phyloP scores from a whole-genome alignment of 2,888 invertebrate genomes.

The Eugnorisma glareosa region DNA sequence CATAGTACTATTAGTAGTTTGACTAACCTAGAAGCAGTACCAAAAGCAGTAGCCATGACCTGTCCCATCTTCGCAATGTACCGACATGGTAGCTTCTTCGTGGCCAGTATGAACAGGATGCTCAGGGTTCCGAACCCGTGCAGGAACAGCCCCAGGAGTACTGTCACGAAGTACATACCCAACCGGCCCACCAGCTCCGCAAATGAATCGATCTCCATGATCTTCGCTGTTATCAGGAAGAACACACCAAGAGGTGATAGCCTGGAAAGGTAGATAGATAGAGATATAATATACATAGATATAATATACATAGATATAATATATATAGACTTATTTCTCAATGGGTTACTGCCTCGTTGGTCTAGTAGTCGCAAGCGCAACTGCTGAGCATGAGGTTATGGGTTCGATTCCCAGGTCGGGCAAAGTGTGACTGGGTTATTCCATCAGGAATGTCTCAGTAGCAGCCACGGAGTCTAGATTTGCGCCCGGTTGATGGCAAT shows the following conservation, averaged over 20 bases:
- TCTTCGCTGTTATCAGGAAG: conserved; percentile 97
- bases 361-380: too few relatives aligned
- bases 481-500: too few relatives aligned
- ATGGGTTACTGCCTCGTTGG: neutral
- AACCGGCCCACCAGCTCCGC: conserved; percentile 95
- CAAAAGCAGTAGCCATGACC: conserved; percentile 98
- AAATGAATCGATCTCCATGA: conserved; percentile 97
- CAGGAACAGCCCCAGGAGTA: conserved; percentile 96
- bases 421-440: too few relatives aligned
- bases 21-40: conserved; percentile 95
- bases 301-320: too few relatives aligned
- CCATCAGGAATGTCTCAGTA: too few relatives aligned
- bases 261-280: conserved; percentile 89
- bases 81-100: conserved; percentile 95
- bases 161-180: conserved; percentile 98
- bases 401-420: too few relatives aligned
- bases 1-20: neutral
- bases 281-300: too few relatives aligned
- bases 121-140: conserved; percentile 98
- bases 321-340: neutral
- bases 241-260: conserved; percentile 97
- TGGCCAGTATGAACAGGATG: conserved; percentile 95
- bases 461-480: too few relatives aligned
- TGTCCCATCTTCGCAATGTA: conserved; percentile 96
- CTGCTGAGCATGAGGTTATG: too few relatives aligned